phyloP scores from a whole-genome alignment of 2,113 vertebrate species.

The Ictalurus furcatus region DNA sequence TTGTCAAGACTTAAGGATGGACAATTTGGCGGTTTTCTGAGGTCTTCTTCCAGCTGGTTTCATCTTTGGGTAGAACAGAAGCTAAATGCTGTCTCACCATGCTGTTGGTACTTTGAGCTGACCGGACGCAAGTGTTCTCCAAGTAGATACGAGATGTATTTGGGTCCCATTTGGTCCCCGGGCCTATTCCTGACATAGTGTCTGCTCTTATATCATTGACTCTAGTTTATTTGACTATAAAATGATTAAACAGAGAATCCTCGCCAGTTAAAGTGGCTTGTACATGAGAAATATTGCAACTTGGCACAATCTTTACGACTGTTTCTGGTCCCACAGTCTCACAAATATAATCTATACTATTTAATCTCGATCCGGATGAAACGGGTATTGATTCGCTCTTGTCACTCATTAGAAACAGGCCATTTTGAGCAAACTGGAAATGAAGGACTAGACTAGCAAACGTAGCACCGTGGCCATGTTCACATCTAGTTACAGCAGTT shows the following conservation, averaged over 20 bases:
- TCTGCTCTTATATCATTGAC: background rate
- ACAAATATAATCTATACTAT: conserved; percentile 33
- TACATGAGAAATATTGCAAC: background rate
- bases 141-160: background rate
- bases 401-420: conserved; percentile 53
- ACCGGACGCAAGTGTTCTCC: background rate
- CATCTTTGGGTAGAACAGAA: background rate
- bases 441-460: conserved; percentile 43
- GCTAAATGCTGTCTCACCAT: background rate
- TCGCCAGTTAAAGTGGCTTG: background rate
- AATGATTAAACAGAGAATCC: background rate
- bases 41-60: background rate
- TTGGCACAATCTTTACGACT: background rate
- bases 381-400: conserved; percentile 53
- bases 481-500: background rate
- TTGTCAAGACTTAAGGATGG: background rate
- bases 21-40: background rate
- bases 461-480: background rate
- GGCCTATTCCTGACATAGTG: background rate
- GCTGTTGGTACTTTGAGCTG: background rate
- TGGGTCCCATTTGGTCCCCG: background rate
- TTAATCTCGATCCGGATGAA: conserved; percentile 61
- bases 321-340: background rate
- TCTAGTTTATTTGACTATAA: background rate
- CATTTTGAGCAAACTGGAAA: conserved; percentile 65